Percentiles rank a stretch among this genome's conserved stretches.
Evolutionary conservation across 2,888 invertebrate species (phyloP).

Genomic region (Protodeltote pygarga): DNA sequence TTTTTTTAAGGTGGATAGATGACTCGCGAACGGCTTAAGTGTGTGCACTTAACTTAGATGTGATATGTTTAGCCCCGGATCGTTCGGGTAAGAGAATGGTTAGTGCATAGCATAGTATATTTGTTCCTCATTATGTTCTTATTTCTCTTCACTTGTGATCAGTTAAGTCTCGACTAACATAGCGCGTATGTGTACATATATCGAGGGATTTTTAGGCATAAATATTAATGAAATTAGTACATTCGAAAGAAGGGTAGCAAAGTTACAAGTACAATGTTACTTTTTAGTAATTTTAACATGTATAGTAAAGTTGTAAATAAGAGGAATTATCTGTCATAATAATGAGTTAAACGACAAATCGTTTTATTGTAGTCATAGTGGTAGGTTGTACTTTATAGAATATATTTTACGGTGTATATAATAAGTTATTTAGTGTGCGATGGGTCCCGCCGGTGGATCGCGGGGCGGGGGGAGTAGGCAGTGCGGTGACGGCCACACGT

Average conservation of each 20-base stretch:
- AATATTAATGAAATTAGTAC: slow-evolving; percentile 73
- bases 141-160: slow-evolving; percentile 79
- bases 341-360: slow-evolving; percentile 84
- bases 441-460: slow-evolving; percentile 37
- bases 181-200: slow-evolving; percentile 77
- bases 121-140: slow-evolving; percentile 83
- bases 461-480: slow-evolving; percentile 25
- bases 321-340: slow-evolving; percentile 86
- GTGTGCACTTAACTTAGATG: slow-evolving; percentile 70
- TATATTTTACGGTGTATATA: slow-evolving; percentile 78
- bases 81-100: slow-evolving; percentile 67
- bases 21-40: slow-evolving; percentile 77
- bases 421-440: slow-evolving; percentile 71
- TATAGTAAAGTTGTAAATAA: slow-evolving; percentile 86
- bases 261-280: slow-evolving; percentile 85
- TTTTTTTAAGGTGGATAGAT: slow-evolving; percentile 60
- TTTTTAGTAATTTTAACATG: slow-evolving; percentile 80
- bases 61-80: slow-evolving; percentile 72
- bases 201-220: slow-evolving; percentile 61
- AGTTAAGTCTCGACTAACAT: slow-evolving; percentile 83
- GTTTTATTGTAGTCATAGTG: slow-evolving; percentile 84
- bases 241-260: slow-evolving; percentile 79
- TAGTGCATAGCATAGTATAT: slow-evolving; percentile 79
- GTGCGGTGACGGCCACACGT: slow-evolving; percentile 5
- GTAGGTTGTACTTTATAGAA: slow-evolving; percentile 81